Evolutionary conservation across 2,888 invertebrate species (phyloP).

Genomic region (Aromia moschata): DNA sequence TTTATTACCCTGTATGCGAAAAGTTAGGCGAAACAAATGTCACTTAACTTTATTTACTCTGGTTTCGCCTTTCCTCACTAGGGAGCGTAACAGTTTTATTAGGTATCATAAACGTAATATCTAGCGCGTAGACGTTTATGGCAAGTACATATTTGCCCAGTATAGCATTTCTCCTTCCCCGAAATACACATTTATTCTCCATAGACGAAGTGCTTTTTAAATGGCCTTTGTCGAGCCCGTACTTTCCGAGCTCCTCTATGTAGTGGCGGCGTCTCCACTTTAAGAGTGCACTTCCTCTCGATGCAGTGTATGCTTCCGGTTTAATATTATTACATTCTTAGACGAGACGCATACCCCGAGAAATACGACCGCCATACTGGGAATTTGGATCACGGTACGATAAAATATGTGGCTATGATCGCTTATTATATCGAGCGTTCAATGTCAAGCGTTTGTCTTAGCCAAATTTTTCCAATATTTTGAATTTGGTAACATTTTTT

Average conservation of each 20-base stretch:
- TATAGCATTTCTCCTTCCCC: neutral
- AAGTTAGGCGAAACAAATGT: neutral
- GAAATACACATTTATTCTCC: neutral
- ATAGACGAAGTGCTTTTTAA: constrained; percentile 18
- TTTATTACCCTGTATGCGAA: too few species aligned
- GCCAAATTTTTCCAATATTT: too few species aligned
- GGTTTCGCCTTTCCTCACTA: neutral
- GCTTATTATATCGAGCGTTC: too few species aligned
- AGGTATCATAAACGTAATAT: constrained; percentile 1
- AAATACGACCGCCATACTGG: too few species aligned
- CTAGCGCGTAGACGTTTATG: neutral
- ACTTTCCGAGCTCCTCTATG: constrained; percentile 16
- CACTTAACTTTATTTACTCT: neutral
- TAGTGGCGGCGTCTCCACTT: constrained; percentile 13
- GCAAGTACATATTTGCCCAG: constrained; percentile 8
- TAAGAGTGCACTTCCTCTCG: constrained; percentile 3
- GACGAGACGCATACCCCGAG: too few species aligned
- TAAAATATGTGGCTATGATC: too few species aligned
- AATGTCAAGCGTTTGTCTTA: too few species aligned
- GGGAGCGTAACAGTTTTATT: constrained; percentile 1
- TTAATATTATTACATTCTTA: neutral
- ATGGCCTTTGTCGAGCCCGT: constrained; percentile 8
- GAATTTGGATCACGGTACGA: too few species aligned
- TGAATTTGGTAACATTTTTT: too few species aligned
- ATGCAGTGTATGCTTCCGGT: neutral